Conservation (phyloP, 2,113 vertebrate genomes). For the Grallaria varia region DNA sequence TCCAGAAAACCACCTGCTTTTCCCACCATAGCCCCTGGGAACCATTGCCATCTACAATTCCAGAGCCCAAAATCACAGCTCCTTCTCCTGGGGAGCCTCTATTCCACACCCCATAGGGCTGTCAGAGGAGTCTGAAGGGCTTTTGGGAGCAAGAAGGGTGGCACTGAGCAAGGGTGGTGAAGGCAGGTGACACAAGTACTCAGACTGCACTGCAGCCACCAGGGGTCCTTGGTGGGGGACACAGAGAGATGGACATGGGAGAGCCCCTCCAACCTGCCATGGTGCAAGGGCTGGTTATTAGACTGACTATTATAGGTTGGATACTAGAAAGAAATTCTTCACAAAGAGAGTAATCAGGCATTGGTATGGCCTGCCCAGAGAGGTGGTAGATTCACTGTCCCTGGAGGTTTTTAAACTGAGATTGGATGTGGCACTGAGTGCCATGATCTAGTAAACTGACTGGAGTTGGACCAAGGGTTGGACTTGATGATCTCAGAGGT, state of each 20-base stretch:
- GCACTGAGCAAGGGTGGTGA: rapidly evolving
- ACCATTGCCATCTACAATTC: neutral
- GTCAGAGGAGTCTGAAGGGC: neutral
- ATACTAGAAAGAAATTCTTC: no score
- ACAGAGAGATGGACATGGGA: neutral
- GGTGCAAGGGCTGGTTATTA: no score
- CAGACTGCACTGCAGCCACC: neutral
- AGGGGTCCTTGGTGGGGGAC: rapidly evolving
- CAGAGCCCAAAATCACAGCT: neutral
- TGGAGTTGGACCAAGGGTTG: no score
- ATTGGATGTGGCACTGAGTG: no score
- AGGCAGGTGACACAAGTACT: neutral
- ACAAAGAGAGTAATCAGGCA: no score
- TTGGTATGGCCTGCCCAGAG: no score
- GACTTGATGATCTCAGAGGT: no score
- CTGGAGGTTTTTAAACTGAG: no score
- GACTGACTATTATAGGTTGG: no score
- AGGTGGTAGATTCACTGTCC: no score
- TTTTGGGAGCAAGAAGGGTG: neutral
- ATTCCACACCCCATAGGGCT: neutral
- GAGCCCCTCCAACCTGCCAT: neutral
- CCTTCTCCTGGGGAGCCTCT: neutral
- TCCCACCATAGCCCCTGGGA: neutral
- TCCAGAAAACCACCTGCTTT: neutral
- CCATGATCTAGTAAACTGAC: no score